Evolutionary conservation across 2,888 invertebrate genomes (phyloP), one percentile per base, ranked within the genome.

Genomic region (Xestia xanthographa): DNA sequence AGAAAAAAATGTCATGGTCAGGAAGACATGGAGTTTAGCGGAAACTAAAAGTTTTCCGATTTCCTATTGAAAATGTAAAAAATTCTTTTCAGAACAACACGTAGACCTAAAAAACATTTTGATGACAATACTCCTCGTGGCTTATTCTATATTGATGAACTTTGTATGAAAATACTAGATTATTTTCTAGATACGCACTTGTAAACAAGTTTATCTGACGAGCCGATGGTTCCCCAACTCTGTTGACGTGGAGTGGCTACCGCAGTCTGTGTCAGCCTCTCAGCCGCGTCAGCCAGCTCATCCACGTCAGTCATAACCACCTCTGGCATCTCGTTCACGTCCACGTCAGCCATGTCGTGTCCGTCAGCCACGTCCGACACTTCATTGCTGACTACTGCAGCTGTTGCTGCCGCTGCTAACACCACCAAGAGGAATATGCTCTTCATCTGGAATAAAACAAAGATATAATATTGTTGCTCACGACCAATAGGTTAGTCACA

Each of bases 371-470:
- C 29, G 9, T 80, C 45, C 38, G 75, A 45, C 14, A 29, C 66
- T 2, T 48, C 67, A 56, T 69, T 60, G 34, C 53, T n/a, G 9
- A 78, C 41, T 41, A 65, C 65, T 53, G 73, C 48, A 29, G 70
- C 78, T 56, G 70, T 29, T 41, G 78, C 78, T 68, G 65, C 70
- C 34, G 34, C 82, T 62, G 70, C 82, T 58, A 82, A 56, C 34
- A 82, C 43, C 34, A 69, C 48, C 5, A 74, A 29, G 22, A 82
- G 45, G 38, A 81, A 6, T 43, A 63, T 43, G 38, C n/a, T 70
- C 66, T 77, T 67, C 81, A 81, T 81, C 81, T 82, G 63, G 14
- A 80, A 80, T 58, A 5, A 5, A 53, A n/a, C n/a, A 22, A 0
- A 50, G 9, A 38, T 38, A 38, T 38, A 38, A 50, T 22, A 22